phyloP scores from a whole-genome alignment of 2,113 vertebrate species.

The Uropsilus gracilis region DNA sequence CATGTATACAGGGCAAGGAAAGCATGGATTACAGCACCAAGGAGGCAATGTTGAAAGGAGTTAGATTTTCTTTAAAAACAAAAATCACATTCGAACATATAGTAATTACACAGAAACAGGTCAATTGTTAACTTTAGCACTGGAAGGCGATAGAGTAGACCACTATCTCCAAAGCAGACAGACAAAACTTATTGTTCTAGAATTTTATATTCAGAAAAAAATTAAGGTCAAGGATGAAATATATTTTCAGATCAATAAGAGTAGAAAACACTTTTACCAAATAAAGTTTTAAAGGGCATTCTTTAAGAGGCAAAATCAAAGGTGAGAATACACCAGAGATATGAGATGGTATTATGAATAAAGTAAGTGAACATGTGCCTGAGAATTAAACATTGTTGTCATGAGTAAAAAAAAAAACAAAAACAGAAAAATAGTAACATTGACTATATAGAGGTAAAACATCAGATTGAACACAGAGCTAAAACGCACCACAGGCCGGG shows the following conservation, averaged over 20 bases:
- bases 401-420: not conserved
- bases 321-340: not conserved
- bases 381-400: not conserved
- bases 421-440: not conserved
- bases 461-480: not conserved
- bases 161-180: not conserved
- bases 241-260: constrained; percentile 26
- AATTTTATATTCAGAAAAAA: not conserved
- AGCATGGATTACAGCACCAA: not conserved
- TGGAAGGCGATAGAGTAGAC: not conserved
- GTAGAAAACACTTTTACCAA: not conserved
- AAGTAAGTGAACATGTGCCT: not conserved
- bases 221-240: not conserved
- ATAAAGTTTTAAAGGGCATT: not conserved
- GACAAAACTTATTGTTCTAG: not conserved
- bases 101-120: not conserved
- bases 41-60: not conserved
- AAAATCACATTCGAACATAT: not conserved
- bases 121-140: not conserved
- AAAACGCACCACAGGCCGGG: not conserved
- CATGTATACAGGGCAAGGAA: not conserved
- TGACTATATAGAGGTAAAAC: not conserved
- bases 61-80: not conserved
- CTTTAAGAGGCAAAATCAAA: not conserved
- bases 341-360: not conserved